Base-by-base conservation (phyloP, 2,888 invertebrate species). In the Xestia c-nigrum region DNA sequence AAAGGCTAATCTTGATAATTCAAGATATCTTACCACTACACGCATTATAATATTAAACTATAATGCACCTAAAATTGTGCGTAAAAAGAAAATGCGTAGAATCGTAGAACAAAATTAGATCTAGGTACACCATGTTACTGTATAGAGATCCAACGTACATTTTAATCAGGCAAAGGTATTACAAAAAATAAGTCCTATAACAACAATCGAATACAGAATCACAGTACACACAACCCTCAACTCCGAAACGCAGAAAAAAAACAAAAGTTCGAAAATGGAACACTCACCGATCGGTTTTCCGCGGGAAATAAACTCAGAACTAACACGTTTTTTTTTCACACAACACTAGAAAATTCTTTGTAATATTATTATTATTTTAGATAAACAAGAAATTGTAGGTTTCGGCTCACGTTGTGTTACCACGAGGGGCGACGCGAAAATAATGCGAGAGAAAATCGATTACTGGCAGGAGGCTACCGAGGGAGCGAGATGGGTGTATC, bases 361-460 rank as follows among this genome's bases (percentile, higher is more conserved):
- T 5, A 59, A 43, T 82, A 80, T 72, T 87, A 40, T 71, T 87
- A 40, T 79, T 83, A 80, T 85, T 76, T 83, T 73, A 67, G 81
- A 85, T 87, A 85, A 83, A 89, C 82, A 81, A 72, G 64, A 19
- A 75, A 50, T 75, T 31, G 61, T 61, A 19, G 70, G 47, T 67
- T 63, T 65, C 52, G 63, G 67, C 55, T 81, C 79, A 88, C 88
- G 87, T 85, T 86, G 61, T 74, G 61, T 72, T 77, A 47, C 64
- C 82, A 83, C 79, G 84, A 78, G 85, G 73, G 80, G 65, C 71
- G 59, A 76, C 83, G 81, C 85, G 72, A 90, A 89, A 89, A 87
- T 85, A 88, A 83, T 90, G 90, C 75, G 74, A 81, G 77, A 81
- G 85, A 90, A 89, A 89, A 89, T 89, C 89, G 89, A 89, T 89